Evolutionary conservation across 2,113 vertebrate species (phyloP).

Genomic region (Calidris pygmaea): DNA sequence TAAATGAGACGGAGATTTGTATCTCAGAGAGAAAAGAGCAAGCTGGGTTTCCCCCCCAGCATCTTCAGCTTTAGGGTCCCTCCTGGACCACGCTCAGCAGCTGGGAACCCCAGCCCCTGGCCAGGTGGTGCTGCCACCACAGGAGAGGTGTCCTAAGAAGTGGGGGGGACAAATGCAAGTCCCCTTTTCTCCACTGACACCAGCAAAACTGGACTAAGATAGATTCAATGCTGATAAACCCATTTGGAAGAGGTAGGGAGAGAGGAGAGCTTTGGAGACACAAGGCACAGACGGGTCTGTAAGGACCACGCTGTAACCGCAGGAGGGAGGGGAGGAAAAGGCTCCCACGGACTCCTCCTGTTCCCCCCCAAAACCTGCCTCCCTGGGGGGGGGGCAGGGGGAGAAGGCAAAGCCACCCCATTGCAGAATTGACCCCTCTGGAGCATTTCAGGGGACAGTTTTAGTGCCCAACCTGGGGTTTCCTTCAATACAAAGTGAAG

Average conservation of each 20-base stretch:
- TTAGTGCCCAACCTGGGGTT: neutral
- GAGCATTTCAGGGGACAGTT: neutral
- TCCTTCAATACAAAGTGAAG: neutral
- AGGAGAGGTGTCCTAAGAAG: neutral
- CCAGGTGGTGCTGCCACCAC: neutral
- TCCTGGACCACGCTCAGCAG: accelerated
- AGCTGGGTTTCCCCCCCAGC: neutral
- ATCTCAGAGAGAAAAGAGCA: neutral
- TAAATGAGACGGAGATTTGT: neutral
- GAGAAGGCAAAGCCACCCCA: neutral
- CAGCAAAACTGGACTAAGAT: neutral
- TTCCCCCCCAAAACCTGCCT: neutral
- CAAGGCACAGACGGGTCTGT: accelerated
- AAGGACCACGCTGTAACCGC: accelerated
- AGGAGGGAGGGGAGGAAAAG: neutral
- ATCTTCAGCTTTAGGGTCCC: neutral
- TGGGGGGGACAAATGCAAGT: accelerated
- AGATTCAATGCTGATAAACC: accelerated
- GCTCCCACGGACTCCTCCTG: neutral
- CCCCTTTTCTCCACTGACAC: neutral
- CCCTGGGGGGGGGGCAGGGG: accelerated
- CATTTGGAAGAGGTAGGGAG: neutral
- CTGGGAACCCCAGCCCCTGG: neutral
- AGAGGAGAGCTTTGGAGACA: neutral
- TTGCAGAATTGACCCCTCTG: neutral